Evolutionary conservation across 1,140 invertebrate genomes (phyloP).

Genomic region (Bombyx mandarina): DNA sequence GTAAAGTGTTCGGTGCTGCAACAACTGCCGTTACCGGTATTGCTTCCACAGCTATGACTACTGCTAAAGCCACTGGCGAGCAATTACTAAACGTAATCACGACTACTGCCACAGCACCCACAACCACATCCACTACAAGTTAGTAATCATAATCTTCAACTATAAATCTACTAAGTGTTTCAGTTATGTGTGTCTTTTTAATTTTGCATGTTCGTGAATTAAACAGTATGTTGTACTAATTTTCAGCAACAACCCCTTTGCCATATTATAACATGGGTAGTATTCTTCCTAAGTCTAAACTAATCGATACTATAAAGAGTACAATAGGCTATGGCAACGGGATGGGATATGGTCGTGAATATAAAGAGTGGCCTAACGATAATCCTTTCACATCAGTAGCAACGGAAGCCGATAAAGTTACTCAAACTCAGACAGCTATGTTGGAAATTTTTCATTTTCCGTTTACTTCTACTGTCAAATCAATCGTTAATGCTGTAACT

Average conservation of each 20-base stretch:
- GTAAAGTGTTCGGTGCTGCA: constrained; percentile 56
- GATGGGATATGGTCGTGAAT: constrained; percentile 38
- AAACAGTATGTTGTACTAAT: constrained; percentile 42
- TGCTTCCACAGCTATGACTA: constrained; percentile 64
- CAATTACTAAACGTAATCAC: constrained; percentile 63
- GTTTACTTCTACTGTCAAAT: constrained; percentile 61
- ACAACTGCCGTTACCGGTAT: constrained; percentile 48
- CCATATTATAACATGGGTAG: constrained; percentile 54
- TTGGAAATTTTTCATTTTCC: constrained; percentile 70
- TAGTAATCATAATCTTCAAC: constrained; percentile 21
- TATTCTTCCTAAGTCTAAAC: constrained; percentile 56
- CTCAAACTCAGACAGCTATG: constrained; percentile 63
- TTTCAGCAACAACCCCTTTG: constrained; percentile 62
- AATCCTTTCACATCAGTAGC: constrained; percentile 65
- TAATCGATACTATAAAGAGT: constrained; percentile 55
- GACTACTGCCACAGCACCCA: constrained; percentile 54
- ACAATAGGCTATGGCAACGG: constrained; percentile 58
- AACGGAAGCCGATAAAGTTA: constrained; percentile 53
- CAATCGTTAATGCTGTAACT: constrained; percentile 53
- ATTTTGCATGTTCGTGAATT: constrained; percentile 48
- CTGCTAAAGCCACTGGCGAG: constrained; percentile 64
- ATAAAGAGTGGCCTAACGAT: constrained; percentile 65
- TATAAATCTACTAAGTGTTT: background rate
- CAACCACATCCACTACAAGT: constrained; percentile 62
- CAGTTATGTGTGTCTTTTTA: constrained; percentile 7